Base-by-base conservation (phyloP, 2,888 invertebrate species). In the Caenorhabditis plicata region DNA sequence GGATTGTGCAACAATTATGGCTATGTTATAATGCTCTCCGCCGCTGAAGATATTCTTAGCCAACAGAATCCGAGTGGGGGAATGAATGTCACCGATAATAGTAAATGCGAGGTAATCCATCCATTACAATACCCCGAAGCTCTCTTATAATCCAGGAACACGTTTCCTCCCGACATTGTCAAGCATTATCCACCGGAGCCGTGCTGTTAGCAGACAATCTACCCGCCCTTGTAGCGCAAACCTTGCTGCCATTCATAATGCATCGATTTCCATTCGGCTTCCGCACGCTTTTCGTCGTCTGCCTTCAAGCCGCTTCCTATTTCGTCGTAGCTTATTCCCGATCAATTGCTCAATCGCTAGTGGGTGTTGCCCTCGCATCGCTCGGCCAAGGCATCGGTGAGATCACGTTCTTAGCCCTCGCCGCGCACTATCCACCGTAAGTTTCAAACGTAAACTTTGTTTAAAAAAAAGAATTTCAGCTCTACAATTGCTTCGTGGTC, bases 1-100 rank as follows among this genome's bases (percentile, higher is more conserved):
- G 91, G 91, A 2, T 82, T 91, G n/a, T 88, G 88, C 80, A 91
- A 91, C 81, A 91, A 90, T 83, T 90, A 88, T 82, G 89, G 89
- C 49, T 91, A 90, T 82, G 90, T 90, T 31, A 88, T 90, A 29
- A 90, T 90, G 90, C 83, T 90, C 47, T 88, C 88, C 78, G 90
- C 90, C 4, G 90, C 90, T 0, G 87, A 88, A 80, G 90, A 91
- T 81, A 89, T 90, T 76, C 84, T 56, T 60, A 74, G 64, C 26
- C 42, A 57, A 36, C 71, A 75, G 50, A 50, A 62, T n/a, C 41
- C 43, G 22, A 35, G 35, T 23, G 36, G 36, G 4, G 29, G 13
- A 35, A 23, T 45, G 8, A 35, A 35, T 17, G 29, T 48, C 25
- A 35, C 49, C 2, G 32, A 26, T 3, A 41, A 35, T 44, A 40